phyloP scores from a whole-genome alignment of 1,140 invertebrate species.

The Pogonus chalceus region DNA sequence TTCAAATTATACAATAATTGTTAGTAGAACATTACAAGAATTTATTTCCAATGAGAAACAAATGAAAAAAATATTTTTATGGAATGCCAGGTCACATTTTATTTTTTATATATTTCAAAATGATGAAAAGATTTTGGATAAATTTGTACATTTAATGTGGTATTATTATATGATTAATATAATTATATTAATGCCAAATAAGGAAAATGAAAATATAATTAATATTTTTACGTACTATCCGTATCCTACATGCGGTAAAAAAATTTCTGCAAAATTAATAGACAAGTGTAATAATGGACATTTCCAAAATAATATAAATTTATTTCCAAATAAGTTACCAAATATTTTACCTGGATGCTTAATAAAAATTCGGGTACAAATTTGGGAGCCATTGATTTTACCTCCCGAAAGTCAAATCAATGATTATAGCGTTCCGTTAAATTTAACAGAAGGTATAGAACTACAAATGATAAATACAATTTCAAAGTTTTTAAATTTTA shows the following conservation, averaged over 20 bases:
- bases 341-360: background rate
- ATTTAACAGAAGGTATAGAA: background rate
- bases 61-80: no score
- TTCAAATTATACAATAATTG: no score
- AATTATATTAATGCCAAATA: background rate
- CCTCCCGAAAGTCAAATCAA: background rate
- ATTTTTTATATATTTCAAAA: background rate
- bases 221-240: background rate
- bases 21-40: no score
- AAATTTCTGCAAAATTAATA: background rate
- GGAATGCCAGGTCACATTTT: constrained; percentile 8
- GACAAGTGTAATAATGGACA: background rate
- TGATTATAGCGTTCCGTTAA: background rate
- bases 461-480: background rate
- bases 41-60: no score
- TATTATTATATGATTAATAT: background rate
- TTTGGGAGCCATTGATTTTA: background rate
- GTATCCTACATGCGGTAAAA: background rate
- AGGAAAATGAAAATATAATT: background rate
- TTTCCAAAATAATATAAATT: background rate
- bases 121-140: background rate
- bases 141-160: background rate
- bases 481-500: background rate
- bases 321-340: background rate
- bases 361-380: background rate